A percentile compares a stretch with the other conserved stretches of the same genome.
Conservation (phyloP, 2,797 vertebrate species). For the Peromyscus nudipes region DNA sequence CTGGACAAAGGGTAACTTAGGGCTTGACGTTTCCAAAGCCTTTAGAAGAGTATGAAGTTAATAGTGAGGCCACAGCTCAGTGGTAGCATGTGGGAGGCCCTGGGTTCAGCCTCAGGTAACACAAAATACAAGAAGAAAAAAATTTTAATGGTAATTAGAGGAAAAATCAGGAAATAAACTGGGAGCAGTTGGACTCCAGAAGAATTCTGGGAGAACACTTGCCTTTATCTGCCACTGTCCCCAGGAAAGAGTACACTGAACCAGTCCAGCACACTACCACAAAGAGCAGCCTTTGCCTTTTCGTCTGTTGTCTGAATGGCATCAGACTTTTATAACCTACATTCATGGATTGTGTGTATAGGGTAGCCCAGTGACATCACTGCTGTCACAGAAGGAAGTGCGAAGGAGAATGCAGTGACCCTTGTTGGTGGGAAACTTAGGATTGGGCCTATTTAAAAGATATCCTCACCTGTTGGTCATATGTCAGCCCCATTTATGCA, state of each 20-base stretch:
- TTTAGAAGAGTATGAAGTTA: neutral
- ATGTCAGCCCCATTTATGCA: fast-evolving
- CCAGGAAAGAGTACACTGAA: neutral
- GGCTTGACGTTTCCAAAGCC: conserved; percentile 12
- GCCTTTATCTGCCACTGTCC: neutral
- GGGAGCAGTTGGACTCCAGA: neutral
- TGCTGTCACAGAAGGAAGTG: conserved; percentile 1
- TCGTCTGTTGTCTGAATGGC: neutral
- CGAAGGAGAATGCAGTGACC: neutral
- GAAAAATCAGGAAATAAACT: neutral
- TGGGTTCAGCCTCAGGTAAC: neutral
- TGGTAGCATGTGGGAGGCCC: too few relatives aligned
- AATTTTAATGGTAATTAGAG: neutral
- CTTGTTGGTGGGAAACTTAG: neutral
- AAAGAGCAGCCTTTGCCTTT: neutral
- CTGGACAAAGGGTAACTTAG: neutral
- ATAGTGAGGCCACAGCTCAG: neutral
- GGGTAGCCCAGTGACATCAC: neutral
- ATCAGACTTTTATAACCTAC: neutral
- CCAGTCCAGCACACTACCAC: neutral
- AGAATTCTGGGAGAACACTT: neutral
- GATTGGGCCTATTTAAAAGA: neutral
- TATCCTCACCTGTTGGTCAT: neutral
- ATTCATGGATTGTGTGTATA: too few relatives aligned
- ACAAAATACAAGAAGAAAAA: neutral